Conservation (phyloP, 2,888 invertebrate genomes). For the Meghimatium bilineatum region DNA sequence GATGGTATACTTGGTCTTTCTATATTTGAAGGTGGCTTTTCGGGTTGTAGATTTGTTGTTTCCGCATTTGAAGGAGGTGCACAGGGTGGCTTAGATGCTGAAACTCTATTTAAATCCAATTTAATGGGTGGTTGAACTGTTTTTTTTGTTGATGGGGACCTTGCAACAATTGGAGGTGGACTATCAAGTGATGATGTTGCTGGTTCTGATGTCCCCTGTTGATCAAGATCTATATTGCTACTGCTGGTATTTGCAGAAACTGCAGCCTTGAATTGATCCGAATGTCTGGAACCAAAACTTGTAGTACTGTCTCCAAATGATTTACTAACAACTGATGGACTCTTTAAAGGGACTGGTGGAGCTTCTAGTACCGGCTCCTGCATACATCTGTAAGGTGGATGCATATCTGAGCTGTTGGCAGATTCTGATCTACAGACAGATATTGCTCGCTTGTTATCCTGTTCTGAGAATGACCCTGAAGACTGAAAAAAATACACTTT, state of each 20-base stretch:
- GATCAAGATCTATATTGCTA: neutral
- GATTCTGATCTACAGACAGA: slow-evolving; percentile 2
- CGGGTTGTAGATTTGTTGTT: neutral
- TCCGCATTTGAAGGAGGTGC: neutral
- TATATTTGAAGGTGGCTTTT: neutral
- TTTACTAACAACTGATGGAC: neutral
- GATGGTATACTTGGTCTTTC: neutral
- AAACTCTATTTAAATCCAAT: neutral
- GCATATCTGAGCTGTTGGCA: neutral
- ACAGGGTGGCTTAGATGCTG: neutral
- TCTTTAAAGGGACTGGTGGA: slow-evolving; percentile 14
- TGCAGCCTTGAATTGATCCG: neutral
- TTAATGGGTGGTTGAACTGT: neutral
- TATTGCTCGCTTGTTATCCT: neutral
- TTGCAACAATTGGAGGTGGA: neutral
- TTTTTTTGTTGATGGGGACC: neutral
- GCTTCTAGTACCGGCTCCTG: neutral
- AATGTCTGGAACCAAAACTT: neutral
- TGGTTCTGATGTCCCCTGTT: neutral
- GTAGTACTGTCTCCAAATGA: neutral
- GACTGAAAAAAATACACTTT: neutral
- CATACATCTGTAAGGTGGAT: neutral
- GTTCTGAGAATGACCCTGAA: neutral
- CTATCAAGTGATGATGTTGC: neutral
- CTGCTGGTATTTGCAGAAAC: neutral